Percentiles rank a stretch among this genome's conserved stretches.
Evolutionary conservation across 2,113 vertebrate species (phyloP).

Genomic region (Urocynchramus pylzowi): DNA sequence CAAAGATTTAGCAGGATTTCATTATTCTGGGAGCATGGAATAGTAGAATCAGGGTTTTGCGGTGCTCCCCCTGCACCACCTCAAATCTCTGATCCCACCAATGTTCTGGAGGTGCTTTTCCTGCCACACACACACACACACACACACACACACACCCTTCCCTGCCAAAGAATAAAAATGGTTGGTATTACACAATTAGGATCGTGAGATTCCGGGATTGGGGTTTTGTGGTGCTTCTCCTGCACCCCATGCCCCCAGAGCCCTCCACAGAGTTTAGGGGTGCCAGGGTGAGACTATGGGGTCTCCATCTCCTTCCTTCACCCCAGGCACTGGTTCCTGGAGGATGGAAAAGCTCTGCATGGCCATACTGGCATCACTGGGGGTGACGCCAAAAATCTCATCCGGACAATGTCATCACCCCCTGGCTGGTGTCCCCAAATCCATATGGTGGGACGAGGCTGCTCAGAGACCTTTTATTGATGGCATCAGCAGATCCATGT

Average conservation of each 20-base stretch:
- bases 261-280: neutral
- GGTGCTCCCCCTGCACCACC: neutral
- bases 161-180: neutral
- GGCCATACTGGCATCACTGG: neutral
- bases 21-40: neutral
- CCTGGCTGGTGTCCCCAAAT: neutral
- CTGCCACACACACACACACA: no score
- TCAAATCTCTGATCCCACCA: no score
- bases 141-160: no score
- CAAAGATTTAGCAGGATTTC: neutral
- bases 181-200: neutral
- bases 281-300: neutral
- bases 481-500: neutral
- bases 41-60: neutral
- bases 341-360: neutral
- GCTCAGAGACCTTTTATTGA: neutral
- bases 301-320: neutral
- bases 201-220: neutral
- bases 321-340: neutral
- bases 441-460: fast-evolving
- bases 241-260: no score
- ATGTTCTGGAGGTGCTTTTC: neutral
- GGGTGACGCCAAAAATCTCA: neutral
- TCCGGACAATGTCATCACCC: neutral
- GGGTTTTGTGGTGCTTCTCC: neutral